A percentile compares a stretch with the other conserved stretches of the same genome.
phyloP scores from a whole-genome alignment of 2,797 vertebrate species.

The Cossypha heuglini region DNA sequence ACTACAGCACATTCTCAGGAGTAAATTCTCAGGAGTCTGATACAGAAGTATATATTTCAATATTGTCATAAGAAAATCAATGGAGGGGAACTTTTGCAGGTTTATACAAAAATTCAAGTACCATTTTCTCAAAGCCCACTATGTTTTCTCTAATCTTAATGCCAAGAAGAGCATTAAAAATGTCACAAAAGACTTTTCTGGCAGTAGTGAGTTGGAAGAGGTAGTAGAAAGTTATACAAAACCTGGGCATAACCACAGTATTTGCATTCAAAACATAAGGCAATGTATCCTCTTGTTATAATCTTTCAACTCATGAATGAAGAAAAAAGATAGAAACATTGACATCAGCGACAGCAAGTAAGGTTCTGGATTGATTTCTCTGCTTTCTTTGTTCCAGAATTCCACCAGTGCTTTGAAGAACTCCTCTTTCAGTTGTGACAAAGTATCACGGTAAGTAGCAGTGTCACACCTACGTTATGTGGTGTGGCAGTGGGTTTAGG shows the following conservation, averaged over 20 bases:
- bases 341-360: neutral
- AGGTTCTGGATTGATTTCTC: neutral
- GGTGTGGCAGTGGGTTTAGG: neutral
- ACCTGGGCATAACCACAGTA: neutral
- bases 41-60: neutral
- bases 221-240: neutral
- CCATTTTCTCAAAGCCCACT: neutral
- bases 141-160: neutral
- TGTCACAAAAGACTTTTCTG: neutral
- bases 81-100: neutral
- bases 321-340: neutral
- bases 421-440: constrained; percentile 46
- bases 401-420: constrained; percentile 10
- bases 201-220: neutral
- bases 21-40: neutral
- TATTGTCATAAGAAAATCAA: neutral
- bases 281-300: neutral
- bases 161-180: neutral
- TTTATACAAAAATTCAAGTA: neutral
- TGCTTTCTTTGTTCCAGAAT: constrained; percentile 53
- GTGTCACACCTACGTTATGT: neutral
- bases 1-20: neutral
- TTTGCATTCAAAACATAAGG: neutral
- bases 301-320: neutral
- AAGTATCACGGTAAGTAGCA: constrained; percentile 65